Conservation (phyloP, 2,113 vertebrate genomes). For the Percopsis transmontana region DNA sequence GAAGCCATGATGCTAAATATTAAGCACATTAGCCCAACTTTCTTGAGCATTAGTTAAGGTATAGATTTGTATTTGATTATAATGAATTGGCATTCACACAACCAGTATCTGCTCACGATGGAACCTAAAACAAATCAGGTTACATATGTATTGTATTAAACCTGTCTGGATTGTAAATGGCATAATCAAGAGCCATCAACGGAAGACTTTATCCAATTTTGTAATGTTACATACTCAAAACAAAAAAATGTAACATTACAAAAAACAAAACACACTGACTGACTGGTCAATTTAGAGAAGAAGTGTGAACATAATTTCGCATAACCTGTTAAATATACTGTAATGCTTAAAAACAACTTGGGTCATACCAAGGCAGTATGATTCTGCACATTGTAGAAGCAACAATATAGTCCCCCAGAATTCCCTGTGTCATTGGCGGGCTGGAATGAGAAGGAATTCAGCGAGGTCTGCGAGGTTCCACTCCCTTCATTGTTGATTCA, state of each 20-base stretch:
- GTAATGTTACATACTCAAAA: no score
- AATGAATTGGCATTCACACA: background rate
- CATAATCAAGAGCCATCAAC: no score
- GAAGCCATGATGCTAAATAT: conserved; percentile 35
- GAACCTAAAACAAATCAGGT: no score
- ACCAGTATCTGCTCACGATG: no score
- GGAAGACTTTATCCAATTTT: no score
- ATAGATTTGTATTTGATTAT: background rate
- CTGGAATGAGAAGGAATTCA: conserved; percentile 70
- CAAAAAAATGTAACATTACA: no score
- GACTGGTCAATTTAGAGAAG: no score
- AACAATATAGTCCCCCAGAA: conserved; percentile 64
- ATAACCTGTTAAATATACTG: no score
- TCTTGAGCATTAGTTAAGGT: conserved; percentile 61
- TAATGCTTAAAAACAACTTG: conserved; percentile 8
- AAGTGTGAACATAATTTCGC: no score
- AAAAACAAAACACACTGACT: no score
- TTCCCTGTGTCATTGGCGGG: conserved; percentile 56
- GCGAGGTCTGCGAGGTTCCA: conserved; percentile 69
- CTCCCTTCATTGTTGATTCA: conserved; percentile 77
- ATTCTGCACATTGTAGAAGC: conserved; percentile 42
- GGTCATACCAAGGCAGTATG: background rate
- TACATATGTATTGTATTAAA: no score
- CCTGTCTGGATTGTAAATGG: no score
- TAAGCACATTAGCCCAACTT: conserved; percentile 45